These are phyloP conservation scores for Petromus typicus DNA, from an alignment of 2,113 vertebrate species.

Conservation along the genomic window DNA sequence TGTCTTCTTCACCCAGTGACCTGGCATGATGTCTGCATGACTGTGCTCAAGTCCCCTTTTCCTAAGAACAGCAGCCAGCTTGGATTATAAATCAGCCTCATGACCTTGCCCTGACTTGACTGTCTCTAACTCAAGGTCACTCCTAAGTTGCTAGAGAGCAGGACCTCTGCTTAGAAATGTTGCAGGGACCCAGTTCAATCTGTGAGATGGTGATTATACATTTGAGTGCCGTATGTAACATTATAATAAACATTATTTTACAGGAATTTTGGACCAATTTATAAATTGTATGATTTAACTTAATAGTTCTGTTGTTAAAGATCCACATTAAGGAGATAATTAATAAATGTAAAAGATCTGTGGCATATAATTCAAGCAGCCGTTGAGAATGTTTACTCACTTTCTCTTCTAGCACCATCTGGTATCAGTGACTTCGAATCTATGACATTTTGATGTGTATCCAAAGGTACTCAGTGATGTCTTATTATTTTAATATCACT, in stretches of 20 bases:
- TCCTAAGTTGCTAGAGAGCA: background rate
- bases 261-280: background rate
- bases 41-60: background rate
- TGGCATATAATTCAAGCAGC: background rate
- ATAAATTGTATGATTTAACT: background rate
- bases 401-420: background rate
- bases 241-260: background rate
- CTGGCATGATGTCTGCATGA: too few species aligned
- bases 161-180: background rate
- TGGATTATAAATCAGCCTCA: background rate
- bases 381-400: background rate
- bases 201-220: too few species aligned
- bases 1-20: background rate
- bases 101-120: background rate
- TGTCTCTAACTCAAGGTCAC: background rate
- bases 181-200: background rate
- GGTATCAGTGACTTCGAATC: background rate
- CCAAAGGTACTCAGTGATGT: fast-evolving
- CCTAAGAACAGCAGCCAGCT: too few species aligned
- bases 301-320: too few species aligned
- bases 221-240: background rate
- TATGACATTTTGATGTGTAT: background rate
- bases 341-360: background rate
- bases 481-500: background rate
- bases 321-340: too few species aligned